phyloP scores from a whole-genome alignment of 23 tunicate genomes.

The Phallusia fumigata region DNA sequence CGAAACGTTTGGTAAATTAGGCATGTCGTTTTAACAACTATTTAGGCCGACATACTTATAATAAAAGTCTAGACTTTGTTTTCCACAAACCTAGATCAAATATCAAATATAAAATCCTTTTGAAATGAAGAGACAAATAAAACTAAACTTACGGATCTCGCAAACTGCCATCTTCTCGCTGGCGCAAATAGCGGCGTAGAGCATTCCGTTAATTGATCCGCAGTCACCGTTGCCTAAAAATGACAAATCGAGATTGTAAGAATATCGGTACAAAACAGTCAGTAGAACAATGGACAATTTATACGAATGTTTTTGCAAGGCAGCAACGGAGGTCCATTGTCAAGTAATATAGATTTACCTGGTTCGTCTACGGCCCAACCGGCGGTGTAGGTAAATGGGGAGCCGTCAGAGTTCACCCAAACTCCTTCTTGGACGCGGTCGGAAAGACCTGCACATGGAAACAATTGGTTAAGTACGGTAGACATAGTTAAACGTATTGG shows the following conservation, averaged over 20 bases:
- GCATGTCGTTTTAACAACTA: too few relatives aligned
- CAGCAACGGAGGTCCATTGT: too few relatives aligned
- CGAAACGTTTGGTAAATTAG: too few relatives aligned
- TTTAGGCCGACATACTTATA: too few relatives aligned
- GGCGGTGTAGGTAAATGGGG: slow-evolving; percentile 32
- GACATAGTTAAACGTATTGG: too few relatives aligned
- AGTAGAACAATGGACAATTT: too few relatives aligned
- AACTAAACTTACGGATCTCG: slow-evolving; percentile 67
- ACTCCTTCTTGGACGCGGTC: slow-evolving; percentile 56
- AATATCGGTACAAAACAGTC: too few relatives aligned
- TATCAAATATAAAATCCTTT: background rate
- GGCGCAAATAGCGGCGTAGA: slow-evolving; percentile 32
- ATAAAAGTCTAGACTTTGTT: too few relatives aligned
- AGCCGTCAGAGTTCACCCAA: slow-evolving; percentile 71
- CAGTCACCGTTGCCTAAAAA: slow-evolving; percentile 64
- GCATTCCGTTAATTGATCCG: slow-evolving; percentile 17
- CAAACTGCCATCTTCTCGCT: slow-evolving; percentile 30
- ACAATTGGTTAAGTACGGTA: background rate
- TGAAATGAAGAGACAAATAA: background rate
- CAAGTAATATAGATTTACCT: slow-evolving; percentile 29
- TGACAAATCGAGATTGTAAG: too few relatives aligned
- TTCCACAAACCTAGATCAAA: background rate
- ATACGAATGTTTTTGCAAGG: too few relatives aligned
- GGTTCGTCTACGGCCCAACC: slow-evolving; percentile 75
- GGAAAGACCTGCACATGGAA: slow-evolving; percentile 33